Evolutionary conservation across 2,888 invertebrate genomes (phyloP).

Genomic region (Caenorhabditis angaria): DNA sequence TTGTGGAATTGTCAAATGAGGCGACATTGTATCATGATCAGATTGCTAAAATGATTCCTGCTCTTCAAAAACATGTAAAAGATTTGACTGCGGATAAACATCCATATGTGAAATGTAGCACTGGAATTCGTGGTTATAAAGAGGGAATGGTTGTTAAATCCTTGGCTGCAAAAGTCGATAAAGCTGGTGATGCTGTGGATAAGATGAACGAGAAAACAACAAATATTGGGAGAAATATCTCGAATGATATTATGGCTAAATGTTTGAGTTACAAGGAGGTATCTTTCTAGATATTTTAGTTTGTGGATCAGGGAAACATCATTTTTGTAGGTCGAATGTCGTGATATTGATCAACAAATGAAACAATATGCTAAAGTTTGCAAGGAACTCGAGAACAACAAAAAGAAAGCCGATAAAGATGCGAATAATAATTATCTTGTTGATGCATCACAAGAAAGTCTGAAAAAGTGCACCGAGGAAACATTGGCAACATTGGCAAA

Average conservation of each 20-base stretch:
- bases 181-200: neutral
- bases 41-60: neutral
- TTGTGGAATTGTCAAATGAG: neutral
- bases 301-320: too few relatives aligned
- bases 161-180: neutral
- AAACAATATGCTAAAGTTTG: neutral
- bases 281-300: too few relatives aligned
- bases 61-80: slow-evolving; percentile 2
- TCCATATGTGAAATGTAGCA: neutral
- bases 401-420: neutral
- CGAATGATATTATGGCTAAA: neutral
- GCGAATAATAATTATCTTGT: neutral
- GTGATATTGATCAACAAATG: slow-evolving; percentile 3
- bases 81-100: neutral
- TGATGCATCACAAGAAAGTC: slow-evolving; percentile 2
- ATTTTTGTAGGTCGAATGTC: neutral
- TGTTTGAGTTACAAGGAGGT: neutral
- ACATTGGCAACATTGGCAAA: neutral
- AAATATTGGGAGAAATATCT: neutral
- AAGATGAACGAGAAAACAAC: neutral
- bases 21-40: neutral
- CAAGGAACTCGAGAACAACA: neutral
- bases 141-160: neutral
- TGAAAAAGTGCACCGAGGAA: neutral
- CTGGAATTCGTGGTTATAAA: neutral